phyloP scores from a whole-genome alignment of 2,797 vertebrate species.

The Tiaroga cobitis region DNA sequence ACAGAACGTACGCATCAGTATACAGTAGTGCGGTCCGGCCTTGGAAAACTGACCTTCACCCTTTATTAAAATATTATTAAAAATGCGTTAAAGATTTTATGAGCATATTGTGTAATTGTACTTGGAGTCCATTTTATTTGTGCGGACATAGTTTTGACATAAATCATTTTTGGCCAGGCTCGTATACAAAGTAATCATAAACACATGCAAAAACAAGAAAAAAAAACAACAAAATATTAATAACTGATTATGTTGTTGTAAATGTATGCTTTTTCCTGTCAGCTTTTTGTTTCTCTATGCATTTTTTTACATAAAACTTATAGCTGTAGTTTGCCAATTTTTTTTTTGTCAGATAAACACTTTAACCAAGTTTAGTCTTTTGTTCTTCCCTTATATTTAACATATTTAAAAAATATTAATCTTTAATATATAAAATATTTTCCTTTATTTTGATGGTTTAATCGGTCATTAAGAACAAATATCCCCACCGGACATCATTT shows the following conservation, averaged over 20 bases:
- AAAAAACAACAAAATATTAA: background rate
- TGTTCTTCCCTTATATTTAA: background rate
- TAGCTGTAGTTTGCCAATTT: no score
- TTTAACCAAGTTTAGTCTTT: background rate
- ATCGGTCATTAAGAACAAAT: background rate
- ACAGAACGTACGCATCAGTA: background rate
- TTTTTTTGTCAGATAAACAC: background rate
- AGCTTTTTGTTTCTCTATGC: no score
- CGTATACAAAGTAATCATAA: background rate
- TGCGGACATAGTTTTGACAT: background rate
- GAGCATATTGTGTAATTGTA: background rate
- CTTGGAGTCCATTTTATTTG: background rate
- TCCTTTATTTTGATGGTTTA: background rate
- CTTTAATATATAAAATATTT: background rate
- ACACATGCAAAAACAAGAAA: background rate
- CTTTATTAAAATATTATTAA: background rate
- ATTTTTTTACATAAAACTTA: background rate
- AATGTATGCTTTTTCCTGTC: background rate
- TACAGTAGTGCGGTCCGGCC: no score
- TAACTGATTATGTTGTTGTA: background rate
- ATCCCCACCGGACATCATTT: background rate
- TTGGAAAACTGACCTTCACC: background rate
- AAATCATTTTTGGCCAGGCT: background rate
- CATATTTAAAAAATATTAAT: background rate
- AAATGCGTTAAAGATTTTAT: background rate